These are phyloP conservation scores for Lasioglossum calceatum DNA, from an alignment of 2,888 invertebrate species.

Conservation along the genomic window DNA sequence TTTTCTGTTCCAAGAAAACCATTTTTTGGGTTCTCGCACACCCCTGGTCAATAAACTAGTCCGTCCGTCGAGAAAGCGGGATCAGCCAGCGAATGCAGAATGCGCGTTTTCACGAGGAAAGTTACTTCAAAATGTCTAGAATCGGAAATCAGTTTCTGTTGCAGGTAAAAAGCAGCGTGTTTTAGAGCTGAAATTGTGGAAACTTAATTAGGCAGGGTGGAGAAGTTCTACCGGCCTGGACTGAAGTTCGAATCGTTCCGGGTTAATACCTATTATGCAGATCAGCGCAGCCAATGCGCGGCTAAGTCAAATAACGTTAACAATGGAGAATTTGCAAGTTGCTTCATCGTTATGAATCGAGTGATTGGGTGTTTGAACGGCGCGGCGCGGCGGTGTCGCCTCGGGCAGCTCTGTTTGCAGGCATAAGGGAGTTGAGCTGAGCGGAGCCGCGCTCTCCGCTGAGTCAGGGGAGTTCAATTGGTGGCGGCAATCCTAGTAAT, in stretches of 20 bases:
- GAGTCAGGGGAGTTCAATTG: slow-evolving; percentile 79
- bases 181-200: slow-evolving; percentile 22
- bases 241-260: slow-evolving; percentile 61
- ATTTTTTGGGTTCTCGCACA: no score
- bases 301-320: slow-evolving; percentile 78
- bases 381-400: slow-evolving; percentile 74
- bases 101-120: background rate
- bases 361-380: slow-evolving; percentile 82
- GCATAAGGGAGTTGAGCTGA: slow-evolving; percentile 72
- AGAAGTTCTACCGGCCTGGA: slow-evolving; percentile 49
- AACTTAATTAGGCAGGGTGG: slow-evolving; percentile 51
- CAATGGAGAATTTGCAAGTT: slow-evolving; percentile 79
- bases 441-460: slow-evolving; percentile 42
- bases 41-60: no score
- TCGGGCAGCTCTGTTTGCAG: slow-evolving; percentile 79
- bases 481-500: slow-evolving; percentile 83
- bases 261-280: slow-evolving; percentile 70
- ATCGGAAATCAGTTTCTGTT: slow-evolving; percentile 29
- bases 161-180: slow-evolving; percentile 21
- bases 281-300: slow-evolving; percentile 73
- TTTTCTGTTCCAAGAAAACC: no score
- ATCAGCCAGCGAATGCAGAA: background rate
- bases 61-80: background rate
- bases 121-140: slow-evolving; percentile 17
- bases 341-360: slow-evolving; percentile 74